Evolutionary conservation across 53 echinoderm and acorn worm genomes (phyloP).

Genomic region (Holothuria leucospilota): DNA sequence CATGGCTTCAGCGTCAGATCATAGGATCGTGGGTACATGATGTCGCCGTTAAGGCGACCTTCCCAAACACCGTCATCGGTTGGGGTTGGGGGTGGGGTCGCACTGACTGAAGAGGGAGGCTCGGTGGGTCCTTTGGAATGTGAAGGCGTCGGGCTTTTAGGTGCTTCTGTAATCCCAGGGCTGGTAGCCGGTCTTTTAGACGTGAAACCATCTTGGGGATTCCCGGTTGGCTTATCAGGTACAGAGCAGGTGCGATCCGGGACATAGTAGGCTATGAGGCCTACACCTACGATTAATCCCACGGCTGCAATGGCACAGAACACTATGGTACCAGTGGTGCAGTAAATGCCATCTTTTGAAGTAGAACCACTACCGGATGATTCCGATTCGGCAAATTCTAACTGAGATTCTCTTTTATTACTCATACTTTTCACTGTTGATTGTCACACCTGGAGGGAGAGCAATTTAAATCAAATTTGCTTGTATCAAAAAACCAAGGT

Average conservation of each 20-base stretch:
- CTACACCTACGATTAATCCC: slow-evolving; percentile 77
- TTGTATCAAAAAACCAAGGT: too few relatives aligned
- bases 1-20: slow-evolving; percentile 77
- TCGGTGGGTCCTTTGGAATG: not conserved
- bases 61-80: slow-evolving; percentile 33
- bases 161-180: not conserved
- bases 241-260: slow-evolving; percentile 75
- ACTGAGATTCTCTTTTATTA: not conserved
- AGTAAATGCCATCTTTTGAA: slow-evolving; percentile 75
- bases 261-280: slow-evolving; percentile 83
- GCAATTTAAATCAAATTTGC: too few relatives aligned
- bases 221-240: not conserved
- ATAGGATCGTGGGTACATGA: slow-evolving; percentile 75
- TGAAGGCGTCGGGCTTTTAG: not conserved
- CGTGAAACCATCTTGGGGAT: not conserved
- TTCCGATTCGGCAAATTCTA: not conserved
- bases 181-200: not conserved
- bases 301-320: slow-evolving; percentile 71
- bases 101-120: not conserved
- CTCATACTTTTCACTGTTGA: too few relatives aligned
- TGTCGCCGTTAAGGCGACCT: slow-evolving; percentile 17
- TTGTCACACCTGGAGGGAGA: too few relatives aligned
- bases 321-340: slow-evolving; percentile 74
- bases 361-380: not conserved
- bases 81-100: not conserved